Evolutionary conservation across 2,797 vertebrate species (phyloP), one percentile per base, ranked within the genome.

Genomic region (Erethizon dorsatum): DNA sequence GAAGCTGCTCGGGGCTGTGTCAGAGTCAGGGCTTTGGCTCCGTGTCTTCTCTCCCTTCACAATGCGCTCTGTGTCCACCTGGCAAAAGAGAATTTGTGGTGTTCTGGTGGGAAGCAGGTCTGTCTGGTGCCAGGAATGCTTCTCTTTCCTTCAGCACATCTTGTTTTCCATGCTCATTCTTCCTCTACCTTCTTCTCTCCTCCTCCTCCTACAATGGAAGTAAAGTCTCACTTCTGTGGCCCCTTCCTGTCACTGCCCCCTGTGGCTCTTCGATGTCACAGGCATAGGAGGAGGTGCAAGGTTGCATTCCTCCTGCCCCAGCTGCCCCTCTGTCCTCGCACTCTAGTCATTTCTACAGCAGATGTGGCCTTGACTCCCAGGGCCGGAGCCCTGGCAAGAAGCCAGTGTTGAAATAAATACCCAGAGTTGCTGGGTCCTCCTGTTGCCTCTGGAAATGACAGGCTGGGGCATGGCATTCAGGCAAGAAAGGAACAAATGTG

Each of bases 401-500:
- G 69, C 91, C 94, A 90, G 90, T 5, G 7, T 61, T 52, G 52
- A 97, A 94, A 85, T 88, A 65, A 85, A 69, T 75, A 57, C 75
- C 59, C 9, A 37, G 65, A 20, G 37, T 56, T 69, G 4, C 45
- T 20, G 77, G 84, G 33, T 50, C 78, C 67, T 50, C 1, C 50
- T 47, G 3, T 63, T 90, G 71, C 85, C 85, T 94, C 88, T 96
- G 67, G 90, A 61, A 92, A 77, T 80, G 82, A 86, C 83, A 91
- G 88, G 92, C 88, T 88, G 71, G 90, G 50, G 56, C 65, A 28
- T 56, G n/a, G 78, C 52, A 20, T 80, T 14, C 69, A 93, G 79
- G 90, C 79, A 59, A 91, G 67, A 88, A 65, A 69, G 54, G 37
- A 45, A 59, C 79, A 77, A 45, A n/a, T 56, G 47, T 78, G 86